These are phyloP conservation scores for Pogonomyrmex californicus DNA, from an alignment of 1,140 invertebrate genomes.

Conservation along the genomic window DNA sequence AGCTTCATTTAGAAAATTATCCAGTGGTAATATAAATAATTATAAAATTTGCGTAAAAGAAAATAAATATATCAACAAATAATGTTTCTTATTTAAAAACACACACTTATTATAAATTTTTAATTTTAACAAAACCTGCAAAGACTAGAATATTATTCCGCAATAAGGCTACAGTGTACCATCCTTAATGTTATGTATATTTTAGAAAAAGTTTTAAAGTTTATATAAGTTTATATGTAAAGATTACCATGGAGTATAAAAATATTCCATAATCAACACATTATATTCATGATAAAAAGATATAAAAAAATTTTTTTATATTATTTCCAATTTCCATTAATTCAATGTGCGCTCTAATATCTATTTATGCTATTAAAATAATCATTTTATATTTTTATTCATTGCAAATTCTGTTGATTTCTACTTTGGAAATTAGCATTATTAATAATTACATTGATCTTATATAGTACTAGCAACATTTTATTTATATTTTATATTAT, in stretches of 20 bases:
- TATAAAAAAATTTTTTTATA: background rate
- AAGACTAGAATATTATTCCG: background rate
- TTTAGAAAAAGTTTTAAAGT: conserved; percentile 7
- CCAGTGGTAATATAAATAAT: background rate
- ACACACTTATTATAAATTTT: background rate
- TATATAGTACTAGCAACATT: background rate
- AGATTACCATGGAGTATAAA: background rate
- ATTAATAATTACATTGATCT: conserved; percentile 21
- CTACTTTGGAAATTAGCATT: background rate
- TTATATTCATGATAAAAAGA: background rate
- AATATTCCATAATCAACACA: background rate
- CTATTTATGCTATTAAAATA: background rate
- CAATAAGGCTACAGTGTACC: background rate
- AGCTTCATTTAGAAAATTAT: conserved; percentile 10
- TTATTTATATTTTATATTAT: background rate
- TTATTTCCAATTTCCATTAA: conserved; percentile 10
- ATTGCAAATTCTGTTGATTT: background rate
- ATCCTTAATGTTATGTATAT: background rate
- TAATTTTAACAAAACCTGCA: background rate
- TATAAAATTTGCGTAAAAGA: background rate
- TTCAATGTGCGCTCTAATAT: background rate
- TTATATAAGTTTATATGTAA: conserved; percentile 13
- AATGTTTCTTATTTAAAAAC: background rate
- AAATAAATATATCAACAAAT: background rate
- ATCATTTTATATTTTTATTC: background rate